Evolutionary conservation across 2,888 invertebrate species (phyloP).

Genomic region (Allolobophora icterica): DNA sequence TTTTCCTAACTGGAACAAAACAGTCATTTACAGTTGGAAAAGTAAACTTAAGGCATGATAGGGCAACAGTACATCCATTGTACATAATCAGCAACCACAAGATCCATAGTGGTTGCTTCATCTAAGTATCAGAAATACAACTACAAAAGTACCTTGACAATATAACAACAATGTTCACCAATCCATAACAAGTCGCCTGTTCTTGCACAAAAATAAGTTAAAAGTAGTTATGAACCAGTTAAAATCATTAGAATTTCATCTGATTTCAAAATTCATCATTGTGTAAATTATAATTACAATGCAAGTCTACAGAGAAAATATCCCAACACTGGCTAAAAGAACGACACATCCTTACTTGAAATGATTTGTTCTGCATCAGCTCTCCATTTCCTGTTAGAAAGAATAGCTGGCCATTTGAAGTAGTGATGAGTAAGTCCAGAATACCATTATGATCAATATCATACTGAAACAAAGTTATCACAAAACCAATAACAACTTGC

Average conservation of each 20-base stretch:
- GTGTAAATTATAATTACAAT: not conserved
- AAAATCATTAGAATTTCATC: not conserved
- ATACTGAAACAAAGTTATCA: conserved; percentile 52
- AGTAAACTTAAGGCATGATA: not conserved
- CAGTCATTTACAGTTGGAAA: conserved; percentile 1
- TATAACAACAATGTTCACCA: not conserved
- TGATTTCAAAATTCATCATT: not conserved
- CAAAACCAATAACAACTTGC: not conserved
- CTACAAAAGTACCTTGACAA: too few relatives aligned
- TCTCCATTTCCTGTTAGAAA: conserved; percentile 52
- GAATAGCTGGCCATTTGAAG: conserved; percentile 56
- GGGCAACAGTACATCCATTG: not conserved
- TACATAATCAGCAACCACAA: not conserved
- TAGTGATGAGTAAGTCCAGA: conserved; percentile 57
- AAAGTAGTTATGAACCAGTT: not conserved
- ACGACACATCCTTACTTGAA: conserved; percentile 42
- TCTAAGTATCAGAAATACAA: too few relatives aligned
- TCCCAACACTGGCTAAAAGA: not conserved
- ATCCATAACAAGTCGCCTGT: not conserved
- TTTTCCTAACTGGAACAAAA: conserved; percentile 53
- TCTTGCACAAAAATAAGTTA: not conserved
- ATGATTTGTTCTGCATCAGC: conserved; percentile 40
- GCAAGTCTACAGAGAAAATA: not conserved
- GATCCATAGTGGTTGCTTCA: not conserved
- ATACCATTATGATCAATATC: conserved; percentile 60